phyloP scores from a whole-genome alignment of 1,140 invertebrate species.

The Drosophila punjabiensis region DNA sequence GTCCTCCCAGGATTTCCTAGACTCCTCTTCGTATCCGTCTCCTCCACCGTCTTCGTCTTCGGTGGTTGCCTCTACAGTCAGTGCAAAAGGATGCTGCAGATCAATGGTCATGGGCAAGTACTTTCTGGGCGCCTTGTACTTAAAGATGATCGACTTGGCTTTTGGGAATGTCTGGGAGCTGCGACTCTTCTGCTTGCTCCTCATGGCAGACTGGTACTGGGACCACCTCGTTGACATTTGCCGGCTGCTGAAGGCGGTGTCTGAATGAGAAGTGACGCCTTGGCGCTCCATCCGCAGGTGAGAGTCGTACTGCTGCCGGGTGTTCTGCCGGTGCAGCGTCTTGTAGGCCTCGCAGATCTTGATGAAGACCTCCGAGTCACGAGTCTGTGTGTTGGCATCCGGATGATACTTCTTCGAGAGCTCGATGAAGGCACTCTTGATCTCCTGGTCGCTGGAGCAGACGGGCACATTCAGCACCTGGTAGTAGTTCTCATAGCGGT shows the following conservation, averaged over 20 bases:
- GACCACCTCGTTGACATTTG: constrained; percentile 46
- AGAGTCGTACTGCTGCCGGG: constrained; percentile 30
- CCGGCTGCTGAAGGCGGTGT: constrained; percentile 1
- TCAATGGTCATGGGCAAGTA: constrained; percentile 20
- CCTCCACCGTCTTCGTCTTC: background rate
- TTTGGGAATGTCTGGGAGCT: background rate
- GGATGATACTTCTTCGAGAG: constrained; percentile 71
- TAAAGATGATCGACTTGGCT: constrained; percentile 3
- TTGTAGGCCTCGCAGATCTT: constrained; percentile 64
- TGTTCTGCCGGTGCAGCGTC: constrained; percentile 28
- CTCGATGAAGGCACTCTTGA: constrained; percentile 57
- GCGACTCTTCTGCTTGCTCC: constrained; percentile 43
- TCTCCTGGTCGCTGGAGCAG: constrained; percentile 45
- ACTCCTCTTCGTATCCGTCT: background rate
- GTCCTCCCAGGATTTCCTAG: background rate
- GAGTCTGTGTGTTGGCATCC: constrained; percentile 23
- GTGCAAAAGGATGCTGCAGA: background rate
- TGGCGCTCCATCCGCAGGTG: constrained; percentile 4
- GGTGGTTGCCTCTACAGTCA: too few relatives aligned
- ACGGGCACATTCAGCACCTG: constrained; percentile 58
- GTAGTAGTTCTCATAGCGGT: constrained; percentile 43
- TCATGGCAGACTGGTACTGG: constrained; percentile 42
- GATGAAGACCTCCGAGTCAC: constrained; percentile 51
- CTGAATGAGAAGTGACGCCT: background rate
- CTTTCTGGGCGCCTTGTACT: background rate